Evolutionary conservation across 2,113 vertebrate genomes (phyloP).

Genomic region (Oncorhynchus mykiss): DNA sequence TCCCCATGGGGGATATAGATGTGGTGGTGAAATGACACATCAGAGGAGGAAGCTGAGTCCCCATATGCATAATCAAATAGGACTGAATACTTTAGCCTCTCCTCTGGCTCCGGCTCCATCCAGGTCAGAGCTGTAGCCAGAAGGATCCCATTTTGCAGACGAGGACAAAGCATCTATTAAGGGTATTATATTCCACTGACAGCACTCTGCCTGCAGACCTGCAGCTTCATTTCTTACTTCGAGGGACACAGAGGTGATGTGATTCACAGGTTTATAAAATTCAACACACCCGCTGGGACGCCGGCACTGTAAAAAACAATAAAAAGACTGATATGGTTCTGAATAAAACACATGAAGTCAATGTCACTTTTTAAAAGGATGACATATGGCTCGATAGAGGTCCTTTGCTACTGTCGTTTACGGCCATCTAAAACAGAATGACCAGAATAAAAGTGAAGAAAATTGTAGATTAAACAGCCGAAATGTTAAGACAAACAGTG

Average conservation of each 20-base stretch:
- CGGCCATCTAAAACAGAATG: constrained; percentile 12
- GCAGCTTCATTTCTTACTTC: constrained; percentile 30
- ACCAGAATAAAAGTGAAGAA: constrained; percentile 30
- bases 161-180: constrained; percentile 41
- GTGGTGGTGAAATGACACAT: constrained; percentile 44
- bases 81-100: constrained; percentile 35
- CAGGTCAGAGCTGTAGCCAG: constrained; percentile 24
- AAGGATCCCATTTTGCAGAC: constrained; percentile 18
- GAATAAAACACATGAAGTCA: constrained; percentile 1
- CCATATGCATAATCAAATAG: constrained; percentile 46
- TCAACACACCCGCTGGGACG: constrained; percentile 36
- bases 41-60: constrained; percentile 40
- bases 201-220: constrained; percentile 24
- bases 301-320: constrained; percentile 38
- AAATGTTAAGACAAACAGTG: not conserved
- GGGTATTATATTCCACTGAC: constrained; percentile 50
- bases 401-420: constrained; percentile 24
- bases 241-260: constrained; percentile 45
- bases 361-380: constrained; percentile 35
- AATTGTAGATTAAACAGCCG: not conserved
- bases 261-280: constrained; percentile 44
- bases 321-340: constrained; percentile 19
- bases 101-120: constrained; percentile 2
- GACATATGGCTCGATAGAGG: constrained; percentile 42
- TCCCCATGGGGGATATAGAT: constrained; percentile 23